phyloP scores from a whole-genome alignment of 1,140 invertebrate genomes.

The Choristoneura fumiferana region DNA sequence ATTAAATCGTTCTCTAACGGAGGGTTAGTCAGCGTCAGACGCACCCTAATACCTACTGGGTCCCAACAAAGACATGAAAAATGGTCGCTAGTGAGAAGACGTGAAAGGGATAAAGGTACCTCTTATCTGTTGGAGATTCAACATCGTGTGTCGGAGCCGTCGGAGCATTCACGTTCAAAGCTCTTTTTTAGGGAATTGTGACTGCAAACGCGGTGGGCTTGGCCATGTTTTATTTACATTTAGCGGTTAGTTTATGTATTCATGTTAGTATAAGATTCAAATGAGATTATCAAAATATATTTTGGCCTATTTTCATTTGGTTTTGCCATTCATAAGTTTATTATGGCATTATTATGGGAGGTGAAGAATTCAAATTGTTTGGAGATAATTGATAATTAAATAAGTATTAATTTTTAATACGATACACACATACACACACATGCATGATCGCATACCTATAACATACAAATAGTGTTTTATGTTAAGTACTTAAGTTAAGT shows the following conservation, averaged over 20 bases:
- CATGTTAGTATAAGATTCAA: too few species aligned
- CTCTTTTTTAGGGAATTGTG: slow-evolving; percentile 24
- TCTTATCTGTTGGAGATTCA: slow-evolving; percentile 52
- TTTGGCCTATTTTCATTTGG: too few species aligned
- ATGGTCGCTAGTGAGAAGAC: slow-evolving; percentile 48
- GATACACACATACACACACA: too few species aligned
- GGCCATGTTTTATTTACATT: slow-evolving; percentile 7
- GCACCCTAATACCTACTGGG: slow-evolving; percentile 48
- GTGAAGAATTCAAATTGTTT: too few species aligned
- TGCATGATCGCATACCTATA: too few species aligned
- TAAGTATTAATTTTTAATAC: too few species aligned
- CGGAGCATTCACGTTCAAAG: slow-evolving; percentile 20
- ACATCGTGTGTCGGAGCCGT: slow-evolving; percentile 30
- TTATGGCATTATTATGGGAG: too few species aligned
- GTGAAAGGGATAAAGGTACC: slow-evolving; percentile 55
- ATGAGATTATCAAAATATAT: too few species aligned
- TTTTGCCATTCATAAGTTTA: too few species aligned
- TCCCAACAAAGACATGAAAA: slow-evolving; percentile 57
- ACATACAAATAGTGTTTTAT: too few species aligned
- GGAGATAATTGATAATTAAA: too few species aligned
- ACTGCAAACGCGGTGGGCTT: background rate
- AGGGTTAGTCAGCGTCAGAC: slow-evolving; percentile 41
- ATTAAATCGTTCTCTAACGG: slow-evolving; percentile 36
- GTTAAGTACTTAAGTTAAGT: too few species aligned
- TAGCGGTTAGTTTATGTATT: slow-evolving; percentile 6